Evolutionary conservation across 2,888 invertebrate genomes (phyloP), one percentile per base, ranked within the genome.

Genomic region (Drosophila affinis): DNA sequence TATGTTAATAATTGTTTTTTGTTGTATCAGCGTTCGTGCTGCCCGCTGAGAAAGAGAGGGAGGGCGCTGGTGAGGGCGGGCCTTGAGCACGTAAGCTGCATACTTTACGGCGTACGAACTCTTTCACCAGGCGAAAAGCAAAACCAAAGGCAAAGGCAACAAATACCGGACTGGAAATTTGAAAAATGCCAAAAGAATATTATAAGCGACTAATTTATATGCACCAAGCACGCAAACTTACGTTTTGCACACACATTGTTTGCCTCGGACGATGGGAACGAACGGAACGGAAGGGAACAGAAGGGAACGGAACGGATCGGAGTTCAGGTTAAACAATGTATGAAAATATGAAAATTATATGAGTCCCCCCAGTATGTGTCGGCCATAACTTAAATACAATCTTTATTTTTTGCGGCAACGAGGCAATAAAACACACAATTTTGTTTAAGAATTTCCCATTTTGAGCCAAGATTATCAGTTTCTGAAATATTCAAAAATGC

Each of bases 1-100:
- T 89, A 88, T 87, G 87, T 90, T 89, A 89, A 90, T 89, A 90
- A 89, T 89, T 84, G 86, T 83, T 81, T 78, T 72, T 84, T 79
- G 53, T 69, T 58, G 45, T 54, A n/a, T 39, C 52, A 21, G 21
- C 21, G 56, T 52, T 67, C 71, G 46, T 65, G 34, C 39, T 44
- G 48, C n/a, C 39, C 39, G n/a, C 21, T 21, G 52, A 45, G 39
- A 39, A 0, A 18, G 7, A n/a, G n/a, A 46, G 32, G 27, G 52
- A 32, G 21, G 3, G 21, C 21, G 39, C 18, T 49, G 47, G 51
- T 54, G 24, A 5, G 59, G 69, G 52, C 88, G 52, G 82, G 52
- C 88, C 88, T 87, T 88, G 81, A 81, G 79, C 84, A 88, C 88
- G 87, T 85, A 81, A 77, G 77, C 78, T 73, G 78, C 75, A 84